Evolutionary conservation across 2,797 vertebrate species (phyloP), one percentile per base, ranked within the genome.

Genomic region (Bryconaethiops microstoma): DNA sequence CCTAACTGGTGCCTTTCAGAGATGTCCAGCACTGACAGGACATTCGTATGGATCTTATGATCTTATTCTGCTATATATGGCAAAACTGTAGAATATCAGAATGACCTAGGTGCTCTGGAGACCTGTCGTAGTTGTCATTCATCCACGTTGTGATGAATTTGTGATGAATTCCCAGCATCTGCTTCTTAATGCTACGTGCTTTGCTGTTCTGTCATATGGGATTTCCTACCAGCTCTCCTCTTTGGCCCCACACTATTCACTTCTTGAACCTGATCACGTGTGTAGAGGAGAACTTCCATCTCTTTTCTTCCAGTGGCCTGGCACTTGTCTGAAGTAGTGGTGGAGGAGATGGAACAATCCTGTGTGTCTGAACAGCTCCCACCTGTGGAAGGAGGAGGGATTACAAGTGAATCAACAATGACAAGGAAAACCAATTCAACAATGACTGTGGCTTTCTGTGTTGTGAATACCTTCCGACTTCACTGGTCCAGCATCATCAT

Each of bases 331-430:
- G 84, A 48, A 67, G 70, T 63, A 25, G 86, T 62, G 25, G 77
- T 78, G 78, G 88, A 87, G 74, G 85, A 89, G 65, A 93, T 88
- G 0, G 73, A 88, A 84, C 89, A 90, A 81, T 95, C 95, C 83
- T 96, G 94, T 45, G 92, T 92, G 40, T 93, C 89, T 4, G 90
- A 78, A 2, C 90, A 91, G 81, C 79, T 63, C 60, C 85, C 74
- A 10, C 60, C 70, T 77, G 69, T 67, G 74, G 84, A 77, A 54
- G 78, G 74, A 25, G 17, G 86, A 57, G 21, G 87, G 45, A 68
- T 78, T 57, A 82, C 81, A 6, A 63, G 4, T 13, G 1, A 13
- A 1, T 21, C 5, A 17, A 25, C 9, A n/a, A 42, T 7, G n/a
- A 2, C 23, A 40, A 60, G 63, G n/a, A 14, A 17, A 64, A 48